A percentile compares a stretch with the other conserved stretches of the same genome.
Evolutionary conservation across 2,888 invertebrate species (phyloP).

Genomic region (Pteria penguin): DNA sequence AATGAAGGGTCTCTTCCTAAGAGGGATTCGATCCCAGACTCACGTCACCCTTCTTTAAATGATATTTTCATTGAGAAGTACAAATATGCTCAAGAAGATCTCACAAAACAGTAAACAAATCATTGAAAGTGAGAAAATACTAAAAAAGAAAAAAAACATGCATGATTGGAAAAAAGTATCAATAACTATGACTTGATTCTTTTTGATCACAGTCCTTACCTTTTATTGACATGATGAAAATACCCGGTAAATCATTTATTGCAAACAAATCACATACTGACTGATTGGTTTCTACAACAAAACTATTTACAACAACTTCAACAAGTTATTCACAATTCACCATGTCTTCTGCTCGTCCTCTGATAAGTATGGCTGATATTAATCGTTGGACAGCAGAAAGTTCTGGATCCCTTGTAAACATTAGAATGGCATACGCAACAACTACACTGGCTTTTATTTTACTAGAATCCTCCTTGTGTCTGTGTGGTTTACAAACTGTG

Average conservation of each 20-base stretch:
- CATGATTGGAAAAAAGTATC: too few relatives aligned
- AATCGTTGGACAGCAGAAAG: constrained; percentile 1
- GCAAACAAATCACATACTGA: too few relatives aligned
- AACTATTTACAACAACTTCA: too few relatives aligned
- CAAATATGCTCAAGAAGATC: not conserved
- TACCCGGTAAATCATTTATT: too few relatives aligned
- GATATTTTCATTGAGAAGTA: not conserved
- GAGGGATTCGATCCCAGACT: not conserved
- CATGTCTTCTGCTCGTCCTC: not conserved
- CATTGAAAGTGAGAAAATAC: not conserved
- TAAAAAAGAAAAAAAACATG: too few relatives aligned
- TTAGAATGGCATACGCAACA: not conserved
- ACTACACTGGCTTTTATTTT: not conserved
- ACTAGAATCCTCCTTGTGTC: not conserved
- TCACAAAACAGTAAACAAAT: not conserved
- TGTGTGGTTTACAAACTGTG: not conserved
- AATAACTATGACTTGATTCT: too few relatives aligned
- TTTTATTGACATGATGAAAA: too few relatives aligned
- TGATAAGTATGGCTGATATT: not conserved
- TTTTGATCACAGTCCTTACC: too few relatives aligned
- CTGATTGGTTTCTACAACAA: too few relatives aligned
- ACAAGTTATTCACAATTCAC: too few relatives aligned
- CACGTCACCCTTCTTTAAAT: not conserved
- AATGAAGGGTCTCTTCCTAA: not conserved
- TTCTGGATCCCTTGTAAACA: not conserved